These are phyloP conservation scores for Lepidurus apus DNA, from an alignment of 1,140 invertebrate species.

Conservation along the genomic window DNA sequence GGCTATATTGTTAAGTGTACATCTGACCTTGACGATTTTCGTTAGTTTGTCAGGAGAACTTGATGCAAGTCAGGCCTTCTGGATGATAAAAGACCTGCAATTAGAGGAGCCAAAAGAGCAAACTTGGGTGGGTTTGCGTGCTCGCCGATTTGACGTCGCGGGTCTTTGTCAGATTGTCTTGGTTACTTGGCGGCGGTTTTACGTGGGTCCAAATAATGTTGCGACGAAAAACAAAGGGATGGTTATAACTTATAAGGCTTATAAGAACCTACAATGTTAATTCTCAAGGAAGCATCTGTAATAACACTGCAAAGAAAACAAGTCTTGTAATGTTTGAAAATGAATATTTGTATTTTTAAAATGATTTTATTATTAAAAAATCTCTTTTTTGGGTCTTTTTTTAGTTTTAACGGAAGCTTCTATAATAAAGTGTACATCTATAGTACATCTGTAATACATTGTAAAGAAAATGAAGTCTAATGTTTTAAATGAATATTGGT, in stretches of 20 bases:
- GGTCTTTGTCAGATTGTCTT: not conserved
- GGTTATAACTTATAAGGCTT: not conserved
- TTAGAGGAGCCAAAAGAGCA: not conserved
- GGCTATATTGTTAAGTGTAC: not conserved
- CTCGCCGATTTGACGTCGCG: not conserved
- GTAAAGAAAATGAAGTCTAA: too few species aligned
- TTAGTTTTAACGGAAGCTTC: too few species aligned
- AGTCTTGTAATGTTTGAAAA: not conserved
- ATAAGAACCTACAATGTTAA: not conserved
- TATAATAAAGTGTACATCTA: too few species aligned
- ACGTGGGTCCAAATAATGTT: not conserved
- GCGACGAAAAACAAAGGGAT: not conserved
- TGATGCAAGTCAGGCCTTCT: not conserved
- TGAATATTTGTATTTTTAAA: too few species aligned
- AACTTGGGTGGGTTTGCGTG: conserved; percentile 17
- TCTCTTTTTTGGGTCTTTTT: too few species aligned
- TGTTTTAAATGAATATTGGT: not conserved
- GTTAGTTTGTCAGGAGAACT: not conserved
- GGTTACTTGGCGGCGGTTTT: not conserved
- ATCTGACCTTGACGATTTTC: not conserved
- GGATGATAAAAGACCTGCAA: not conserved
- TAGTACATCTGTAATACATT: too few species aligned
- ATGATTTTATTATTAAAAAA: too few species aligned
- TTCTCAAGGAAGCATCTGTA: not conserved
- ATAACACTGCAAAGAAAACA: not conserved